Percentiles rank a stretch among this genome's conserved stretches.
phyloP scores from a whole-genome alignment of 2,888 invertebrate species.

The Alsophila aescularia region DNA sequence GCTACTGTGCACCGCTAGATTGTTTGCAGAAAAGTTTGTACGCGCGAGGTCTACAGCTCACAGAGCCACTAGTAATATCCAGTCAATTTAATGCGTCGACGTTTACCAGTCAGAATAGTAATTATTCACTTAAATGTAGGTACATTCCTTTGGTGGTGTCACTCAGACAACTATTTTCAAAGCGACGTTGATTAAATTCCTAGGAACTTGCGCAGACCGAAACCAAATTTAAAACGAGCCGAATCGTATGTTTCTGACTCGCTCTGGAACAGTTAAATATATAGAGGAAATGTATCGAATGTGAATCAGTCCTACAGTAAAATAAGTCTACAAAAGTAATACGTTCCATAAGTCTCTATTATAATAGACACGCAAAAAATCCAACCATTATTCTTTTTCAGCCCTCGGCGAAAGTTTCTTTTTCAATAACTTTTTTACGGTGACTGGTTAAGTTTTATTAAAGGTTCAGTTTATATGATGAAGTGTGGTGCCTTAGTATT shows the following conservation, averaged over 20 bases:
- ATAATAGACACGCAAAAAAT: constrained; percentile 1
- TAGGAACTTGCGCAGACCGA: background rate
- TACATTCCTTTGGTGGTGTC: background rate
- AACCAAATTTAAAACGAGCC: background rate
- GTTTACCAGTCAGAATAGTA: no score
- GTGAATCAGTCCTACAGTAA: constrained; percentile 10
- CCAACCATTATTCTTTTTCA: constrained; percentile 16
- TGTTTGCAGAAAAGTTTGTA: no score
- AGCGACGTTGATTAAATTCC: background rate
- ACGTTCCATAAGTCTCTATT: background rate
- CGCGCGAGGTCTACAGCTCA: no score
- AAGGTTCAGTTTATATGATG: constrained; percentile 16
- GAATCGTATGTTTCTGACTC: background rate
- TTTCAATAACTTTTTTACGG: constrained; percentile 29
- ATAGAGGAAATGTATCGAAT: background rate
- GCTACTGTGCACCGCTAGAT: no score
- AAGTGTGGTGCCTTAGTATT: constrained; percentile 5
- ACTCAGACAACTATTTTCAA: background rate
- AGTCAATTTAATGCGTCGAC: no score
- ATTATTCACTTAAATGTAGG: no score
- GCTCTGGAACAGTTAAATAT: background rate
- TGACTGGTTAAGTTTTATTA: constrained; percentile 19
- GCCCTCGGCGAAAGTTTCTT: constrained; percentile 19
- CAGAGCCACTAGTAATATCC: no score
- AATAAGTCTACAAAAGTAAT: constrained; percentile 27